Evolutionary conservation across 2,797 vertebrate species (phyloP).

Genomic region (Clarias platycephalus): DNA sequence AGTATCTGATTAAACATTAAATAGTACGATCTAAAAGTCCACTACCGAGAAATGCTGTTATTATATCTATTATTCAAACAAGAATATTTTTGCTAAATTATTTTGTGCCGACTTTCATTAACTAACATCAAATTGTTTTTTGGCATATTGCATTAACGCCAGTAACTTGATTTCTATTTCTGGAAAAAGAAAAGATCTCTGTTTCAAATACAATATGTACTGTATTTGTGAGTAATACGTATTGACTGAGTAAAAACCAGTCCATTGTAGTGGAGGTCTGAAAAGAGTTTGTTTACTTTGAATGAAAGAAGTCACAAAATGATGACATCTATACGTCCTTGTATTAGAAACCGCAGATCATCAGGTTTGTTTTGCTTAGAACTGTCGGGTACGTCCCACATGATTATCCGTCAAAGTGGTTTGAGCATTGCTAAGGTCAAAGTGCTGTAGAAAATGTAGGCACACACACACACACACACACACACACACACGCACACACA

Average conservation of each 20-base stretch:
- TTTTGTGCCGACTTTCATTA: not conserved
- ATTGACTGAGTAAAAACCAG: not conserved
- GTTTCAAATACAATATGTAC: not conserved
- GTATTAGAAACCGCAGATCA: slow-evolving; percentile 46
- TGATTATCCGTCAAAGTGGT: slow-evolving; percentile 42
- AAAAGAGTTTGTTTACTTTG: not conserved
- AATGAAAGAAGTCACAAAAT: not conserved
- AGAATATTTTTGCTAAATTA: not conserved
- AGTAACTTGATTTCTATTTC: not conserved
- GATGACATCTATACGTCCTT: slow-evolving; percentile 35
- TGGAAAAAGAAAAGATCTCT: not conserved
- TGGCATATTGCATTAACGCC: not conserved
- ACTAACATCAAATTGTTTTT: not conserved
- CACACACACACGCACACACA: slow-evolving; percentile 9
- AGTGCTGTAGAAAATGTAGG: slow-evolving; percentile 15
- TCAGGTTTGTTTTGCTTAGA: slow-evolving; percentile 21
- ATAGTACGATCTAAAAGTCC: not conserved
- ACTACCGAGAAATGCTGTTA: not conserved
- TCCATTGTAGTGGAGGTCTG: not conserved
- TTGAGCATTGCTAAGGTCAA: slow-evolving; percentile 28
- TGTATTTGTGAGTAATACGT: not conserved
- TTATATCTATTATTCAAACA: not conserved
- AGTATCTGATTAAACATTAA: not conserved
- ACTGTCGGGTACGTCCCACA: slow-evolving; percentile 31
- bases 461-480: too few relatives aligned